Percentiles rank a stretch among this genome's conserved stretches.
Conservation (phyloP, 2,797 vertebrate species). For the Sebastes cheni region DNA sequence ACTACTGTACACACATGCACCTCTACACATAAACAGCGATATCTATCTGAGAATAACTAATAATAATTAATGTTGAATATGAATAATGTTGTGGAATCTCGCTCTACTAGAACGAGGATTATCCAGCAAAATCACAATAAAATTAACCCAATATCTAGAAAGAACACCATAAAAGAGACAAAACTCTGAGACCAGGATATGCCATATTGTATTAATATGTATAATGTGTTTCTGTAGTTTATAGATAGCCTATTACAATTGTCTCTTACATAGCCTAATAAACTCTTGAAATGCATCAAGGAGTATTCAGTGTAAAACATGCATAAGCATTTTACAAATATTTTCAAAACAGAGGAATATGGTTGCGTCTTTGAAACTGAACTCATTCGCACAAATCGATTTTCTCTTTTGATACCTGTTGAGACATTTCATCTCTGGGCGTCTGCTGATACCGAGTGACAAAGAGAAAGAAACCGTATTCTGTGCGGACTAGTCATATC, state of each 20-base stretch:
- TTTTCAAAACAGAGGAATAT: not conserved
- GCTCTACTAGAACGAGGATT: too few relatives aligned
- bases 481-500: not conserved
- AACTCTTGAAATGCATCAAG: not conserved
- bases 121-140: not conserved
- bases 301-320: not conserved
- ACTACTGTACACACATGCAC: too few relatives aligned
- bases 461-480: not conserved
- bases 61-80: too few relatives aligned
- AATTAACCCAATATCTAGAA: not conserved
- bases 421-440: not conserved
- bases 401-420: not conserved
- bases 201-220: not conserved
- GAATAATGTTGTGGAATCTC: too few relatives aligned
- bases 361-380: not conserved
- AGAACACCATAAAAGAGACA: not conserved
- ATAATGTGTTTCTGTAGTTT: not conserved
- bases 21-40: too few relatives aligned
- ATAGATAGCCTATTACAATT: not conserved
- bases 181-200: not conserved
- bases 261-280: not conserved
- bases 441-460: not conserved
- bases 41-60: too few relatives aligned
- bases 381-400: not conserved
- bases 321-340: not conserved